Base-by-base conservation (phyloP, 2,113 vertebrate species). In the Bubo blakistoni region DNA sequence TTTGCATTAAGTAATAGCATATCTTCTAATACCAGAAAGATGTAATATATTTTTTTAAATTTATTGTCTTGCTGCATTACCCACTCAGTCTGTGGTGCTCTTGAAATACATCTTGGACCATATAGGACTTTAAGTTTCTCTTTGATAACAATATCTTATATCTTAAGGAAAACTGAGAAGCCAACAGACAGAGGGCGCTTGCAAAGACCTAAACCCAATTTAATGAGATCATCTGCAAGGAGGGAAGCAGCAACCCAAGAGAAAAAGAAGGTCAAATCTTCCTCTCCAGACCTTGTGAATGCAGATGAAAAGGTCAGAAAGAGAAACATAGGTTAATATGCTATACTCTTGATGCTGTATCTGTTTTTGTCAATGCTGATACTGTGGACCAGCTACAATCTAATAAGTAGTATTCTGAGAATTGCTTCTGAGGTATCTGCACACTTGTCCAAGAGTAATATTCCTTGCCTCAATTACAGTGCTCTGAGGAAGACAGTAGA, bases 151-250 rank as follows among this genome's bases (percentile, higher is more conserved):
- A 76, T 26, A 9, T 54, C 55, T 88, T 76, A 1, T 91, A 59
- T 92, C 70, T 90, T 81, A 90, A 98, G 98, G 90, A 95, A 96
- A 90, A 82, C 36, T n/a, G 92, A 92, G 79, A 97, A 97, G 49
- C 89, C 47, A 3, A 21, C 47, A 38, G 61, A 44, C 13, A 97
- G 95, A 96, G 66, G 92, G 52, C 9, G 46, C 44, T 78, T 97
- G 19, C 96, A 92, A 54, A 98, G 88, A 94, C 98, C 96, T 87
- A 98, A 97, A 81, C 97, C 97, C 0, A 98, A 94, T 94, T 94
- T 97, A 59, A 25, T 88, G 54, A 95, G 92, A 73, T 92, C 91
- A 46, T 55, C 77, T 91, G 94, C 74, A 93, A 98, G 90, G 93
- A 98, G 83, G 63, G 87, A 91, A 66, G 55, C 57, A 85, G 42